Conservation (phyloP, 2,113 vertebrate species). For the Mellivora capensis region DNA sequence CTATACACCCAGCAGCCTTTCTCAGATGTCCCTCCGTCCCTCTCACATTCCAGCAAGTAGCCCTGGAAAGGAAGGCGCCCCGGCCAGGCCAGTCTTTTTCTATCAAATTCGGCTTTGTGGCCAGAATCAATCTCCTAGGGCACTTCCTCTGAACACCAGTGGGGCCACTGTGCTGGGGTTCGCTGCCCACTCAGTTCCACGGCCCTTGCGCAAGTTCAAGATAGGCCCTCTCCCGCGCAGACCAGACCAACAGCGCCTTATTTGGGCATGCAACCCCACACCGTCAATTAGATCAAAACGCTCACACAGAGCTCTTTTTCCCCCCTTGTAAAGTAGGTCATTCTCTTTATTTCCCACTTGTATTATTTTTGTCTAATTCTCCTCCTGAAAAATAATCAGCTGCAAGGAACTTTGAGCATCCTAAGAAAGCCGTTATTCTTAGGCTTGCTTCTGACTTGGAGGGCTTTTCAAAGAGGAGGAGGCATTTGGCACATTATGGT, state of each 20-base stretch:
- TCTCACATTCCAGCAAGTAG: not conserved
- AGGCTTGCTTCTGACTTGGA: not conserved
- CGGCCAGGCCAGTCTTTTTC: not conserved
- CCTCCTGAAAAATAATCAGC: conserved; percentile 73
- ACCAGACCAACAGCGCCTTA: conserved; percentile 53
- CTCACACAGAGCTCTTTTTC: conserved; percentile 60
- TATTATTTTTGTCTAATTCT: conserved; percentile 70
- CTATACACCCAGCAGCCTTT: not conserved
- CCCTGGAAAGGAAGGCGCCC: not conserved
- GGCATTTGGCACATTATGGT: not conserved
- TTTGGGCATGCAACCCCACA: conserved; percentile 78
- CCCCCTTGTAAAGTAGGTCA: conserved; percentile 78
- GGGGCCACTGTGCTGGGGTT: not conserved
- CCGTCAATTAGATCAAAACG: conserved; percentile 80
- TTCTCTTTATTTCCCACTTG: conserved; percentile 79
- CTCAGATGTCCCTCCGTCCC: not conserved
- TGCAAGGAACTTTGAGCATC: conserved; percentile 33
- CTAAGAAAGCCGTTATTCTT: conserved; percentile 30
- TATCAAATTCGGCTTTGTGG: not conserved
- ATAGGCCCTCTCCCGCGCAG: conserved; percentile 14
- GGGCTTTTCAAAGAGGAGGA: conserved; percentile 34
- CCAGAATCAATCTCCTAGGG: not conserved
- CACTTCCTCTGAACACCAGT: not conserved
- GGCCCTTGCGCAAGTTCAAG: not conserved
- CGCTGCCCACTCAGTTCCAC: not conserved